phyloP scores from a whole-genome alignment of 2,888 invertebrate genomes.

The Lasioglossum villosulum region DNA sequence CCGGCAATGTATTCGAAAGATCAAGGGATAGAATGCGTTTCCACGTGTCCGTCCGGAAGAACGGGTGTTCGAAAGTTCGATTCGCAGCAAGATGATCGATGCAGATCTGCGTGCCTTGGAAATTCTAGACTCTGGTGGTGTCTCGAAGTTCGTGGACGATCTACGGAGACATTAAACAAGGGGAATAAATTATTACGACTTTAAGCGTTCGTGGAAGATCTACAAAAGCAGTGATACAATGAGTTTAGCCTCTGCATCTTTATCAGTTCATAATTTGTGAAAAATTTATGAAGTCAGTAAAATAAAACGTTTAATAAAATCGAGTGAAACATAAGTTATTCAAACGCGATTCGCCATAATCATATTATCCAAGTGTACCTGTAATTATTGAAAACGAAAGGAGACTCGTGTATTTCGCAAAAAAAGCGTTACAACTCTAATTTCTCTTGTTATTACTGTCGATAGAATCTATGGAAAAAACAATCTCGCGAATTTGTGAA shows the following conservation, averaged over 20 bases:
- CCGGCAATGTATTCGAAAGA: not conserved
- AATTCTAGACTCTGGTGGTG: not conserved
- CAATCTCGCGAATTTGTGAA: not conserved
- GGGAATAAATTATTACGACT: not conserved
- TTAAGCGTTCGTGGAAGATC: not conserved
- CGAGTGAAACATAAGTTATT: no score
- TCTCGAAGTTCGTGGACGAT: no score
- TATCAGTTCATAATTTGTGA: not conserved
- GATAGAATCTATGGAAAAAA: not conserved
- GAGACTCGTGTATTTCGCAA: not conserved
- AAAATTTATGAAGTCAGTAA: not conserved
- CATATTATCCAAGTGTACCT: not conserved
- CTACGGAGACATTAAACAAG: no score
- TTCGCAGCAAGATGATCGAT: slow-evolving; percentile 13
- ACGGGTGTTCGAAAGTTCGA: slow-evolving; percentile 43
- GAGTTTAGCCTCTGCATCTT: no score
- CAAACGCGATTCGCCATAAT: not conserved
- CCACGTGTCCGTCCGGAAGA: not conserved
- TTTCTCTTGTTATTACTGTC: not conserved
- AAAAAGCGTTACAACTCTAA: not conserved
- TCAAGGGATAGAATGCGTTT: not conserved
- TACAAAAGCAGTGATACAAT: not conserved
- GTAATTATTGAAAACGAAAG: not conserved
- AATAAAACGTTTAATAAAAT: not conserved
- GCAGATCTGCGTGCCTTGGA: slow-evolving; percentile 8